phyloP scores from a whole-genome alignment of 2,113 vertebrate species.

The Tricholaema leucomelas region DNA sequence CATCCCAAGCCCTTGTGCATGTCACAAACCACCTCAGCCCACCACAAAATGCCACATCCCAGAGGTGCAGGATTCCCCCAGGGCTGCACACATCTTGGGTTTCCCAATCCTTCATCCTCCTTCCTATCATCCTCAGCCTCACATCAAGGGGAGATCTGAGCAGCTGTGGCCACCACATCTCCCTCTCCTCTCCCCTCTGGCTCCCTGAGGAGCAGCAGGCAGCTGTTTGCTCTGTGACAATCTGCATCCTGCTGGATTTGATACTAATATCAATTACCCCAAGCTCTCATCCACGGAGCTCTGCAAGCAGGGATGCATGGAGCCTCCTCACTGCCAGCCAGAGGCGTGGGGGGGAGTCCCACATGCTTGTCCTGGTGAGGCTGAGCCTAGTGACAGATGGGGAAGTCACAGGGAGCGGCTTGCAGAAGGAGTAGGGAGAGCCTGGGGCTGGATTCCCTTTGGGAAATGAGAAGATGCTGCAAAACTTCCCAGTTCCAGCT shows the following conservation, averaged over 20 bases:
- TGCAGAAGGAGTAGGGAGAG: background rate
- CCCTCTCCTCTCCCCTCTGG: background rate
- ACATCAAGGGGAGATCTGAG: fast-evolving
- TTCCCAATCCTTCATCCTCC: background rate
- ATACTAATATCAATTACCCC: conserved; percentile 18
- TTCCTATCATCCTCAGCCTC: fast-evolving
- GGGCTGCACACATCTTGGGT: fast-evolving
- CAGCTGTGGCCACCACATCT: fast-evolving
- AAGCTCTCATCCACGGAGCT: conserved; percentile 9
- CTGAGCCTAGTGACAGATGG: background rate
- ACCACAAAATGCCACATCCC: background rate
- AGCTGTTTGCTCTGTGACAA: conserved; percentile 47
- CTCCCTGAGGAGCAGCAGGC: conserved; percentile 11
- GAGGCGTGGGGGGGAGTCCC: background rate
- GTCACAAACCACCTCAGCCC: fast-evolving
- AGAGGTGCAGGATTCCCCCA: background rate
- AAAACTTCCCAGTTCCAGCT: background rate
- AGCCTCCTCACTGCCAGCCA: fast-evolving
- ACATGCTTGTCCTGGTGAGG: background rate
- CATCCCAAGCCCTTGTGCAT: fast-evolving
- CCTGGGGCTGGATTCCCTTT: background rate
- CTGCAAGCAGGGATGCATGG: background rate
- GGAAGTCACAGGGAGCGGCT: background rate
- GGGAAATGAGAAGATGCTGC: background rate
- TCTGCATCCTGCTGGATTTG: conserved; percentile 28